These are phyloP conservation scores for Linurgus olivaceus DNA, from an alignment of 2,797 vertebrate genomes.

Conservation along the genomic window DNA sequence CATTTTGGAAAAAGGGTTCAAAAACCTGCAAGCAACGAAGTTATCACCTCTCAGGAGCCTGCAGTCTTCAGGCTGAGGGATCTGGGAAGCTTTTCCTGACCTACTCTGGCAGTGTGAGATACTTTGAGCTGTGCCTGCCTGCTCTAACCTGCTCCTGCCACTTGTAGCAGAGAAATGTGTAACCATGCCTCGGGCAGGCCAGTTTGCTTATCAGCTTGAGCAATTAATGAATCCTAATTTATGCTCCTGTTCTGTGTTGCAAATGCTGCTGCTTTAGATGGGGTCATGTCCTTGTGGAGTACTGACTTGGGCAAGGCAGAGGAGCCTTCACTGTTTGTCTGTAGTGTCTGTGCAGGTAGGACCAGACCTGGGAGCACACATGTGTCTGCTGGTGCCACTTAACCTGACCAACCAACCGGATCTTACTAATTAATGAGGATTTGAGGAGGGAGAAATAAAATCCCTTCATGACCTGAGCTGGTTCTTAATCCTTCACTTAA, in stretches of 20 bases:
- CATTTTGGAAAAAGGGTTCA: not conserved
- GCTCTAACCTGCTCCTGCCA: not conserved
- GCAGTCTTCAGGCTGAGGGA: not conserved
- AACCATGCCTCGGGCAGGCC: not conserved
- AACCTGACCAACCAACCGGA: not conserved
- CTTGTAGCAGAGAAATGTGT: not conserved
- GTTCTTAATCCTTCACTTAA: not conserved
- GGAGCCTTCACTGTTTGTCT: not conserved
- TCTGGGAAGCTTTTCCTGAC: not conserved
- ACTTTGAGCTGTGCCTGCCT: not conserved
- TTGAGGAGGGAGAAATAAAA: not conserved
- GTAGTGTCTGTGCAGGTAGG: accelerated
- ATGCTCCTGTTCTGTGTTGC: not conserved
- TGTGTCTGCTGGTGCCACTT: not conserved
- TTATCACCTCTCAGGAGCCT: not conserved
- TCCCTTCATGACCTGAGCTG: not conserved
- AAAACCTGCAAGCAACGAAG: not conserved
- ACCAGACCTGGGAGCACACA: accelerated
- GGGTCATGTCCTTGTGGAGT: not conserved
- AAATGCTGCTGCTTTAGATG: not conserved
- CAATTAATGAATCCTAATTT: not conserved
- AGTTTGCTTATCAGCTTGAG: not conserved
- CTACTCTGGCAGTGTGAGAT: not conserved
- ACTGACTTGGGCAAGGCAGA: not conserved
- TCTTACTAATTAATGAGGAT: not conserved